Evolutionary conservation across 2,797 vertebrate species (phyloP).

Genomic region (Lophura swinhoii): DNA sequence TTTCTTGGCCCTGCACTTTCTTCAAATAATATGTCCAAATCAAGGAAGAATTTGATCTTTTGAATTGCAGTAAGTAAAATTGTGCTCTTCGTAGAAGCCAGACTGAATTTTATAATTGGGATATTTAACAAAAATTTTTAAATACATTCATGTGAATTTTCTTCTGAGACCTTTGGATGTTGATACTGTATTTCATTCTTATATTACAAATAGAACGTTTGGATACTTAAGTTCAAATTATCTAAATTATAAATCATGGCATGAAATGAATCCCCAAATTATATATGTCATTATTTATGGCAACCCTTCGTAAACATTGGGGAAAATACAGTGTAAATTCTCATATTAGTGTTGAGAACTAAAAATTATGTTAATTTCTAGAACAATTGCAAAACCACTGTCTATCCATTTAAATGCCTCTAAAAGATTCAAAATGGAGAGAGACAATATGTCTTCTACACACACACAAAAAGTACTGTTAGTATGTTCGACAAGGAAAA

Average conservation of each 20-base stretch:
- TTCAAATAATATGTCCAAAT: not conserved
- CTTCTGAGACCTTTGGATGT: not conserved
- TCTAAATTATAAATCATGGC: not conserved
- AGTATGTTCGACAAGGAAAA: not conserved
- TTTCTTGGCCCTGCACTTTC: not conserved
- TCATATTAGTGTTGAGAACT: not conserved
- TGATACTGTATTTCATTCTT: not conserved
- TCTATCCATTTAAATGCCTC: not conserved
- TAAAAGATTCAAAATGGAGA: not conserved
- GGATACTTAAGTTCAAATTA: not conserved
- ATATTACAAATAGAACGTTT: not conserved
- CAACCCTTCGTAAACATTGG: not conserved
- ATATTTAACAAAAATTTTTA: not conserved
- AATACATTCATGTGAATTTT: not conserved
- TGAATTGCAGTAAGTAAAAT: not conserved
- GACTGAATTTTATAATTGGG: not conserved
- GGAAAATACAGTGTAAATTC: not conserved
- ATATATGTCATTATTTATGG: not conserved
- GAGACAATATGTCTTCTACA: not conserved
- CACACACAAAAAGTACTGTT: not conserved
- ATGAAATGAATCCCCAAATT: not conserved
- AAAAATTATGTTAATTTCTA: not conserved
- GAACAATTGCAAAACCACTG: accelerated
- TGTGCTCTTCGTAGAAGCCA: not conserved
- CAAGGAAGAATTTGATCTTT: not conserved